Evolutionary conservation across 2,888 invertebrate genomes (phyloP).

Genomic region (Dexiosoma caninum): DNA sequence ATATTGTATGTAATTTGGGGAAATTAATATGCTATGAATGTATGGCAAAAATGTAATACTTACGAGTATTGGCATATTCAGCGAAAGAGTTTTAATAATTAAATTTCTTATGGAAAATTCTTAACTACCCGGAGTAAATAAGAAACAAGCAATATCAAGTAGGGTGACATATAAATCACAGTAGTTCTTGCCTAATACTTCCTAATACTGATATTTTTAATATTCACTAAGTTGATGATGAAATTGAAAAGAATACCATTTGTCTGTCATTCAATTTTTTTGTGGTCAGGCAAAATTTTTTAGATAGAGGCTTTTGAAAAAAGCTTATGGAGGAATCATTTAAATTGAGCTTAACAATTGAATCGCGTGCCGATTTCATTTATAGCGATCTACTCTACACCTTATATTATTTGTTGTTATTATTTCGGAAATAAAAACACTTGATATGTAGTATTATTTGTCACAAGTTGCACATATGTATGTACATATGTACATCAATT

Average conservation of each 20-base stretch:
- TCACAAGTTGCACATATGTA: conserved; percentile 11
- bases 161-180: conserved; percentile 6
- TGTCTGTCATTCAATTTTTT: conserved; percentile 51
- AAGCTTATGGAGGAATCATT: conserved; percentile 36
- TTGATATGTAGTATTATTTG: conserved; percentile 40
- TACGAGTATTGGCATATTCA: no score
- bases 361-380: conserved; percentile 77
- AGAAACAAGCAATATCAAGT: no score
- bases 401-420: conserved; percentile 51
- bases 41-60: no score
- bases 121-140: not conserved
- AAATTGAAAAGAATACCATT: conserved; percentile 48
- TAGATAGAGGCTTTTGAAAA: not conserved
- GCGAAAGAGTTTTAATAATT: no score
- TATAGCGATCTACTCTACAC: conserved; percentile 63
- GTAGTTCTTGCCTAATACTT: not conserved
- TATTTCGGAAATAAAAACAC: conserved; percentile 63
- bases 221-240: conserved; percentile 23
- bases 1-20: no score
- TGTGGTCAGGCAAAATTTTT: conserved; percentile 41
- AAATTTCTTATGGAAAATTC: no score
- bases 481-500: not conserved
- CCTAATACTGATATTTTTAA: not conserved
- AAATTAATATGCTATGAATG: no score
- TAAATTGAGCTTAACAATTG: conserved; percentile 69